Conservation (phyloP, 2,113 vertebrate species). For the Chionis minor region DNA sequence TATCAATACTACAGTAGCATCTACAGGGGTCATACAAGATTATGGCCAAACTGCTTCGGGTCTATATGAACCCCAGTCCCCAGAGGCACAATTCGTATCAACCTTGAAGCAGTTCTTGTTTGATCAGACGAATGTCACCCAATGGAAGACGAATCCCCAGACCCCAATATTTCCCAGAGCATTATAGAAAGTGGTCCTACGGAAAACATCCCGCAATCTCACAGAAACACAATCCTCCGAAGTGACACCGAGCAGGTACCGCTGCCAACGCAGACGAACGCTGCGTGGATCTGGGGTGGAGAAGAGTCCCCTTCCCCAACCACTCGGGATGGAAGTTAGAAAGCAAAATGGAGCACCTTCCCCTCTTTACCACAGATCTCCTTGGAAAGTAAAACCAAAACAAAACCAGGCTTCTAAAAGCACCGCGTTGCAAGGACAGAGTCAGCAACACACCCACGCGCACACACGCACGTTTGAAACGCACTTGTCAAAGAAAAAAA, state of each 20-base stretch:
- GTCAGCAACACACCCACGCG: neutral
- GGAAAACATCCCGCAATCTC: neutral
- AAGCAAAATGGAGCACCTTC: neutral
- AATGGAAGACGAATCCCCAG: neutral
- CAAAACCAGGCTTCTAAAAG: neutral
- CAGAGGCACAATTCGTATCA: neutral
- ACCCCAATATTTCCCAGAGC: accelerated
- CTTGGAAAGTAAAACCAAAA: slow-evolving; percentile 24
- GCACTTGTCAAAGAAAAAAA: slow-evolving; percentile 19
- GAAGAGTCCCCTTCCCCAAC: neutral
- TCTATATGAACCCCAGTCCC: neutral
- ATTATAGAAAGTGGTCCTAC: neutral
- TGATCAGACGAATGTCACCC: neutral
- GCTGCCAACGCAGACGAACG: neutral
- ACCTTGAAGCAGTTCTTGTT: neutral
- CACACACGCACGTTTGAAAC: slow-evolving; percentile 6
- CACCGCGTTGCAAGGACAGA: neutral
- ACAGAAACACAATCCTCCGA: neutral
- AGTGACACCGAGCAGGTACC: neutral
- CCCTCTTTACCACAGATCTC: neutral
- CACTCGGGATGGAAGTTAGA: neutral
- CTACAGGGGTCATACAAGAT: neutral
- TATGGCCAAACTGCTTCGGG: neutral
- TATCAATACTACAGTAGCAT: neutral
- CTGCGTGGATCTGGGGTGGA: neutral